Base-by-base conservation (phyloP, 2,888 invertebrate species). In the Cactoblastis cactorum region DNA sequence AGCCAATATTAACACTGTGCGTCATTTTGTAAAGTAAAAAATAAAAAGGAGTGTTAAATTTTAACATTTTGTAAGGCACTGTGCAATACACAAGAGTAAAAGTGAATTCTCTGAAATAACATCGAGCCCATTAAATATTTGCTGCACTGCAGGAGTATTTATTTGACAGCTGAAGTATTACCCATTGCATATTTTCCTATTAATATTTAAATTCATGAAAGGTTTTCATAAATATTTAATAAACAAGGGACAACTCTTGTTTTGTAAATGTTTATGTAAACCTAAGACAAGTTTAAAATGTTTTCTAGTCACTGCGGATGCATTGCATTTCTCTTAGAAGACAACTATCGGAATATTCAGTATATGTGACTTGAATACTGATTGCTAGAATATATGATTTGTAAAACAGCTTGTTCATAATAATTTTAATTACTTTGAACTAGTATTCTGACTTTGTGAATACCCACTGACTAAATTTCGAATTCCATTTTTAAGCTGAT, bases 101-200 rank as follows among this genome's bases (percentile, higher is more conserved):
- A 11, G 22, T 5, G 2, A 32, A 32, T 8, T 32, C 9, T 6
- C 32, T 2, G n/a, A n/a, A 32, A 8, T 3, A 11, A 11, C 34
- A 12, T 33, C 18, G 19, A 6, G 34, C 18, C 6, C 34, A 34
- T 1, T 12, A 17, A 12, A n/a, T 33, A 9, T 17, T 12, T 19
- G 19, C 34, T 33, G 12, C n/a, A 18, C n/a, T 9, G 15, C 11
- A 22, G 18, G 11, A 5, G 22, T 37, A 47, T 37, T 47, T 24
- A 47, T 47, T 37, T 35, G 47, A 47, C 47, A 47, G 24, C 37
- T 47, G 47, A 47, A 37, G 22, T 37, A 47, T 35, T 12, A 18
- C 45, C 18, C 32, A 18, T 33, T 32, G 12, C 46, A 46, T 33
- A 35, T 18, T 22, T 47, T 47, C 14, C 22, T 47, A 24, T 47